Base-by-base conservation (phyloP, 2,888 invertebrate genomes). In the Nyleta sp. region DNA sequence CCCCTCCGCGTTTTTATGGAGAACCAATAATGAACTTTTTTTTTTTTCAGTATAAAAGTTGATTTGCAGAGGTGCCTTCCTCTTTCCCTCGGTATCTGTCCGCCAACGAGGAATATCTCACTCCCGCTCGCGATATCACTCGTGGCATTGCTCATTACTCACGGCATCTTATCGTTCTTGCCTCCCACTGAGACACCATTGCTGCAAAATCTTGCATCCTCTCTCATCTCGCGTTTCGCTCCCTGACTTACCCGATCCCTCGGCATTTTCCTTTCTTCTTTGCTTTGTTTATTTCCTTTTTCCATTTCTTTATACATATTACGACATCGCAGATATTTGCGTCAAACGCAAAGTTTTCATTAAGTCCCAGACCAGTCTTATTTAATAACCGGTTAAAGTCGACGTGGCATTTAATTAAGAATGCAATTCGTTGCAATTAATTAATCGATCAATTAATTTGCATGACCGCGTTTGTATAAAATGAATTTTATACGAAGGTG, bases 141-240 rank as follows among this genome's bases (percentile, higher is more conserved):
- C 86, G 89, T 85, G 87, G 88, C 89, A 88, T 89, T 90, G 88
- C 89, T 90, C 90, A 90, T 90, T 90, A 89, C 90, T 89, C 90
- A 90, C 87, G 80, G 84, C 85, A 86, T 86, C 89, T 90, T 90
- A 90, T 90, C 90, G 87, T 86, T 80, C 86, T 84, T 83, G 84
- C 84, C 83, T 81, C 80, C 85, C 85, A 83, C 87, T 83, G 86
- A 83, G 83, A 82, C 83, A 83, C 80, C 86, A 81, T 82, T 84
- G 81, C 84, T 77, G 80, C 80, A 82, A 81, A 80, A 80, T 82
- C 78, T 78, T 81, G 76, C 78, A 67, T 81, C 74, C 73, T 76
- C 80, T 71, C 80, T 81, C 84, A 78, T 71, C 78, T 78, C 65
- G 65, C 48, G 65, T 15, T 52, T 62, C 76, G 62, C 80, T 76